These are phyloP conservation scores for Phymanthus crucifer DNA, from an alignment of 92 coral and sea anemone genomes.

Conservation along the genomic window DNA sequence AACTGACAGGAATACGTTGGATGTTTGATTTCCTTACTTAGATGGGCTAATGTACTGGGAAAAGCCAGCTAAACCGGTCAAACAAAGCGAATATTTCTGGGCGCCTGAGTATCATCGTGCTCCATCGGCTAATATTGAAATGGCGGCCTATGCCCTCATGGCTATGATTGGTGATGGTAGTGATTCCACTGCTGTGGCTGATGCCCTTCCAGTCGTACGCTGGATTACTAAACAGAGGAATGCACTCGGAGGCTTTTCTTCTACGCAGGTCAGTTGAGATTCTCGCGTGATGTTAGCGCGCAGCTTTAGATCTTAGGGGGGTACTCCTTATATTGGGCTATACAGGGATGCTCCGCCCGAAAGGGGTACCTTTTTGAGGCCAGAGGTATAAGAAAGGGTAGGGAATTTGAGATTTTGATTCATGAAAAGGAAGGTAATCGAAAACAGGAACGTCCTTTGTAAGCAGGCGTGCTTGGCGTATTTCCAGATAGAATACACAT, in stretches of 20 bases:
- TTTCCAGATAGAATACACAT: too few relatives aligned
- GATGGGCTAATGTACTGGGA: conserved; percentile 81
- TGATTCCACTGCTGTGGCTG: conserved; percentile 33
- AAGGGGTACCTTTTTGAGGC: too few relatives aligned
- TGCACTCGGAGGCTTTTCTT: conserved; percentile 86
- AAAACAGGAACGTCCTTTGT: too few relatives aligned
- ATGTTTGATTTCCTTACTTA: conserved; percentile 21
- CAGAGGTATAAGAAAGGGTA: too few relatives aligned
- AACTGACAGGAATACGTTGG: background rate
- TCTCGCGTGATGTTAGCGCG: too few relatives aligned
- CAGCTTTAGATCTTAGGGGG: too few relatives aligned
- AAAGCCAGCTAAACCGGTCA: conserved; percentile 24
- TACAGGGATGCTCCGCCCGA: too few relatives aligned
- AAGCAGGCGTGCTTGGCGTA: too few relatives aligned
- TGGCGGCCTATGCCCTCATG: conserved; percentile 93
- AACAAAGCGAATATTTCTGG: conserved; percentile 22
- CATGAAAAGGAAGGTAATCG: too few relatives aligned
- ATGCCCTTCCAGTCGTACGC: conserved; percentile 66
- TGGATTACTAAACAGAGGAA: conserved; percentile 94
- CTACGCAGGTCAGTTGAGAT: conserved; percentile 89
- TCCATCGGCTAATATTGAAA: conserved; percentile 80
- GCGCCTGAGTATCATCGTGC: conserved; percentile 63
- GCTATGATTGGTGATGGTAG: conserved; percentile 52
- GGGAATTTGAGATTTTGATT: too few relatives aligned
- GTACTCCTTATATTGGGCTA: too few relatives aligned